Conservation (phyloP, 2,113 vertebrate genomes). For the Narcine bancroftii region DNA sequence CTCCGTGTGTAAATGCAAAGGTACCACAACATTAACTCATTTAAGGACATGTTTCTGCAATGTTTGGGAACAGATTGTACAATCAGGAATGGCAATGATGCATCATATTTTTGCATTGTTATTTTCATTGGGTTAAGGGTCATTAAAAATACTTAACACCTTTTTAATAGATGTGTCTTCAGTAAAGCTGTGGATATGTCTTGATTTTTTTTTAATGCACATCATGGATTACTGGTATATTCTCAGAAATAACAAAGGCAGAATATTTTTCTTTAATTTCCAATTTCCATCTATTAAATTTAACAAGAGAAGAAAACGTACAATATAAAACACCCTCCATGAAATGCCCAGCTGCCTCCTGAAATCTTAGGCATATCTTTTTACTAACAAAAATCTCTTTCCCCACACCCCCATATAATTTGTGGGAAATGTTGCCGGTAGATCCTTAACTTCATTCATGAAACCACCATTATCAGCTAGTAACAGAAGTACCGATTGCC, state of each 20-base stretch:
- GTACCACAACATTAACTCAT: constrained; percentile 43
- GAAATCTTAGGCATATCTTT: background rate
- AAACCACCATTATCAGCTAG: too few relatives aligned
- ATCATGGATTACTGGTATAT: background rate
- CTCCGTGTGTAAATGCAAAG: constrained; percentile 64
- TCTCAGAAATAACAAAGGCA: background rate
- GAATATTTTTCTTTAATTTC: background rate
- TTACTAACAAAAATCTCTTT: background rate
- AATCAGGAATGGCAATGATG: background rate
- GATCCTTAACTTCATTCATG: too few relatives aligned
- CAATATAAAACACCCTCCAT: background rate
- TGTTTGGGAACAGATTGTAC: background rate
- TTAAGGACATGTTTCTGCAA: background rate
- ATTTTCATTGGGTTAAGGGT: constrained; percentile 6
- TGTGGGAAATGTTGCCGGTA: background rate
- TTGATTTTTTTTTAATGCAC: background rate
- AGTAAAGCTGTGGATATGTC: background rate
- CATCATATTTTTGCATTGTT: background rate
- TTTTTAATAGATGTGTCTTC: background rate
- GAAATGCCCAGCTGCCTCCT: background rate
- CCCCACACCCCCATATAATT: background rate
- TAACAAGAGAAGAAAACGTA: background rate
- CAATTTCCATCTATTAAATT: background rate
- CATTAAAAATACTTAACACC: background rate
- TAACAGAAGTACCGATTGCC: background rate